Evolutionary conservation across 35 echinoderm and acorn worm genomes (phyloP).

Genomic region (Anneissia japonica): DNA sequence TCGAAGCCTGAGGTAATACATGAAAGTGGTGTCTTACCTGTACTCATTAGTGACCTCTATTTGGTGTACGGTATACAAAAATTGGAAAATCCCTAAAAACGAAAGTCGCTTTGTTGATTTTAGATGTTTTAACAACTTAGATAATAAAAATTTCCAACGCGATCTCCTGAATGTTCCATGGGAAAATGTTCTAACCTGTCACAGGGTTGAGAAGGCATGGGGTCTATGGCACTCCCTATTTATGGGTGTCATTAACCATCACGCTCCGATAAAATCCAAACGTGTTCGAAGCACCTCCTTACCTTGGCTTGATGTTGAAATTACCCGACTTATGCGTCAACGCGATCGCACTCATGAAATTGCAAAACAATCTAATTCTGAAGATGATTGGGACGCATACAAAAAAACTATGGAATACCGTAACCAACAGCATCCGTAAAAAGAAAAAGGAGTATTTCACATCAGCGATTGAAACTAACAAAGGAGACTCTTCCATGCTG

Average conservation of each 20-base stretch:
- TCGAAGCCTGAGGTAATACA: slow-evolving; percentile 12
- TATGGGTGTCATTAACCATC: not conserved
- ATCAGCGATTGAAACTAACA: slow-evolving; percentile 22
- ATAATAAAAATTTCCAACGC: not conserved
- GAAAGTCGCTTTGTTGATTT: not conserved
- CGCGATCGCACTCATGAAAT: not conserved
- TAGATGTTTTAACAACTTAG: not conserved
- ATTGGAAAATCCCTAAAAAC: not conserved
- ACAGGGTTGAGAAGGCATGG: slow-evolving; percentile 4
- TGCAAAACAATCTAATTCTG: not conserved
- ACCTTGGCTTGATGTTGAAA: not conserved
- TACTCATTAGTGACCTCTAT: slow-evolving; percentile 21
- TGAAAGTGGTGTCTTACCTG: slow-evolving; percentile 2
- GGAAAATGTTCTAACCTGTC: not conserved
- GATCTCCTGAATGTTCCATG: not conserved
- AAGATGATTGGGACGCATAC: slow-evolving; percentile 9
- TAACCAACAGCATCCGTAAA: not conserved
- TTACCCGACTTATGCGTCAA: not conserved
- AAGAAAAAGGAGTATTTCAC: not conserved
- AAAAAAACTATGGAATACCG: slow-evolving; percentile 6
- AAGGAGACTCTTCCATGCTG: slow-evolving; percentile 4
- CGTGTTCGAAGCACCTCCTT: not conserved
- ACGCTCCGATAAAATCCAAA: slow-evolving; percentile 10
- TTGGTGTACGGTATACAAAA: not conserved
- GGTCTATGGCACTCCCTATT: slow-evolving; percentile 11